Percentiles rank a stretch among this genome's conserved stretches.
phyloP scores from a whole-genome alignment of 2,797 vertebrate genomes.

The Sebastes diploproa region DNA sequence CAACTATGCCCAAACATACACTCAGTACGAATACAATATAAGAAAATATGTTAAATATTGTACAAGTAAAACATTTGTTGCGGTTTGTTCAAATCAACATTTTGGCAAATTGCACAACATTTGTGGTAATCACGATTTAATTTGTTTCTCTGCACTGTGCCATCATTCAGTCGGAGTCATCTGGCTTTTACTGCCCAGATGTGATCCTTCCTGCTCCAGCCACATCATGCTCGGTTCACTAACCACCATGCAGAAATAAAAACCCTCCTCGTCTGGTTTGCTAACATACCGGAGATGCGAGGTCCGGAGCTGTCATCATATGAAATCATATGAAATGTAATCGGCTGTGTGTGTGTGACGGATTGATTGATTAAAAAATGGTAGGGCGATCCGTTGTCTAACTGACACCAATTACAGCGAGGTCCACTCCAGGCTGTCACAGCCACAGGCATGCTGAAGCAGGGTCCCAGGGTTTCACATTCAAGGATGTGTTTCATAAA shows the following conservation, averaged over 20 bases:
- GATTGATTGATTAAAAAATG: constrained; percentile 44
- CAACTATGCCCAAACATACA: not conserved
- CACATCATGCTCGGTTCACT: constrained; percentile 17
- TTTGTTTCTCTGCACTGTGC: constrained; percentile 21
- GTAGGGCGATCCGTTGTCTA: constrained; percentile 11
- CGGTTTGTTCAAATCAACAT: constrained; percentile 20
- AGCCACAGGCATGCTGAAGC: constrained; percentile 17
- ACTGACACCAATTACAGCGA: constrained; percentile 68
- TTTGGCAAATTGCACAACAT: not conserved
- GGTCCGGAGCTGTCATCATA: constrained; percentile 11
- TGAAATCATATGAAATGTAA: constrained; percentile 35
- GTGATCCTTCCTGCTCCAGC: constrained; percentile 34
- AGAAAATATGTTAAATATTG: not conserved
- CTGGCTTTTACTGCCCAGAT: constrained; percentile 50
- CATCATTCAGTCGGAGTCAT: constrained; percentile 37
- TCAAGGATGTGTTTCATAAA: constrained; percentile 55
- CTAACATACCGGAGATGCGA: not conserved
- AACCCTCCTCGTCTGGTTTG: not conserved
- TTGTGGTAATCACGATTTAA: constrained; percentile 20
- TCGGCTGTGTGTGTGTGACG: constrained; percentile 2
- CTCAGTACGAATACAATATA: not conserved
- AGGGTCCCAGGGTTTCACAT: constrained; percentile 34
- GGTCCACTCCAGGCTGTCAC: constrained; percentile 47
- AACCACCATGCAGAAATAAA: not conserved
- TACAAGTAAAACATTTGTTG: constrained; percentile 11